phyloP scores from a whole-genome alignment of 2,888 invertebrate genomes.

The Trichopria drosophilae region DNA sequence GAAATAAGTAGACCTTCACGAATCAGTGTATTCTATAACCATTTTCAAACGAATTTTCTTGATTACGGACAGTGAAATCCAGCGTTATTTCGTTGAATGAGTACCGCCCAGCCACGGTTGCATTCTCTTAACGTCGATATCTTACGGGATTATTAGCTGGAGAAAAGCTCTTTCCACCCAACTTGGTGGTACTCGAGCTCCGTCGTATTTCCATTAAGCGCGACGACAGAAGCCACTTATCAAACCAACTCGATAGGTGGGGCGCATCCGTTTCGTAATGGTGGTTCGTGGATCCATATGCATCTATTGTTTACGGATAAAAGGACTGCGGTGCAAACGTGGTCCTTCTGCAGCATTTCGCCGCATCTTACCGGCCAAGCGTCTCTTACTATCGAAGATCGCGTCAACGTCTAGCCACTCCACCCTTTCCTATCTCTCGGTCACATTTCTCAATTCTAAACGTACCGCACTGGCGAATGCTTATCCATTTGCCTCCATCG shows the following conservation, averaged over 20 bases:
- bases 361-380: no score
- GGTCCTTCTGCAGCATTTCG: no score
- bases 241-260: slow-evolving; percentile 43
- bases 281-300: slow-evolving; percentile 46
- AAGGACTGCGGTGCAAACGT: no score
- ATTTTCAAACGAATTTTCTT: no score
- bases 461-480: no score
- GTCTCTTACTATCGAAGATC: no score
- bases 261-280: slow-evolving; percentile 41
- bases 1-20: no score
- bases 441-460: slow-evolving; percentile 27
- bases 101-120: no score
- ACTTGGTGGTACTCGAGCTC: slow-evolving; percentile 4
- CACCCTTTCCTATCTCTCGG: slow-evolving; percentile 33
- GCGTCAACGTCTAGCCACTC: slow-evolving; percentile 28
- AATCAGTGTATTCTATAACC: no score
- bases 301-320: slow-evolving; percentile 45
- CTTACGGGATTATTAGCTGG: slow-evolving; percentile 38
- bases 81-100: no score
- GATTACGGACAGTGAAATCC: no score
- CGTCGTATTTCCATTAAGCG: slow-evolving; percentile 29
- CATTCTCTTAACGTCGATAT: no score
- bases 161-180: slow-evolving; percentile 9
- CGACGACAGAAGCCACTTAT: slow-evolving; percentile 40
- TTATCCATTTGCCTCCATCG: slow-evolving; percentile 2